Conservation (phyloP, 53 echinoderm and acorn worm species). For the Pentamera pediparva region DNA sequence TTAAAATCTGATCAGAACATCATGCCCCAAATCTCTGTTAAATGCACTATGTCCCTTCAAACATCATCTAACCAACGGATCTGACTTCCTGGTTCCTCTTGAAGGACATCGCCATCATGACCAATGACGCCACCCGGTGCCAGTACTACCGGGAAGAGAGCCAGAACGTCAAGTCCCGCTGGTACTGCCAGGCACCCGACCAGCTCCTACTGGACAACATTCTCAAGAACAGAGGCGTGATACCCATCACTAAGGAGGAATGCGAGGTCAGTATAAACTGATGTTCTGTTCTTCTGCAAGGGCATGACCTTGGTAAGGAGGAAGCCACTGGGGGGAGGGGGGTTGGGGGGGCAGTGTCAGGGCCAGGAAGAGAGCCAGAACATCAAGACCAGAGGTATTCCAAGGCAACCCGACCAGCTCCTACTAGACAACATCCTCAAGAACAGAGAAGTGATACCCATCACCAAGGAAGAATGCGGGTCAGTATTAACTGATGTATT, state of each 20-base stretch:
- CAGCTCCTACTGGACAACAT: conserved; percentile 60
- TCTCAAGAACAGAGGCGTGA: conserved; percentile 54
- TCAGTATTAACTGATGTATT: too few relatives aligned
- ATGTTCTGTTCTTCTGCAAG: too few relatives aligned
- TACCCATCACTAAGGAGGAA: conserved; percentile 74
- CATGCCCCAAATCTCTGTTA: too few relatives aligned
- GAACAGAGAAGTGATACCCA: conserved; percentile 67
- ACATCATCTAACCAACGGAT: background rate
- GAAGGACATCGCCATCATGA: conserved; percentile 83
- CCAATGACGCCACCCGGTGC: conserved; percentile 78
- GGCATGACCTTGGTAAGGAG: too few relatives aligned
- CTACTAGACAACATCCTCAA: conserved; percentile 61
- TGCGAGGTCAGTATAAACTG: too few relatives aligned
- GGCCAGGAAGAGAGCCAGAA: conserved; percentile 74
- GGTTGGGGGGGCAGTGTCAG: background rate
- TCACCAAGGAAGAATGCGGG: conserved; percentile 80
- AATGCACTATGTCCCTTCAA: too few relatives aligned
- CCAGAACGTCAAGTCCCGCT: conserved; percentile 83
- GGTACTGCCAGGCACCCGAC: conserved; percentile 58
- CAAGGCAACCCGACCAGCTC: conserved; percentile 53
- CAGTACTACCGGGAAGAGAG: conserved; percentile 80
- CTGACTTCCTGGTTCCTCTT: background rate
- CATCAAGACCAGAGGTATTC: conserved; percentile 71
- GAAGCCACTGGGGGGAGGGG: background rate
- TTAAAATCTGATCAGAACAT: too few relatives aligned